phyloP scores from a whole-genome alignment of 2,797 vertebrate species.

The Epinephelus awoara region DNA sequence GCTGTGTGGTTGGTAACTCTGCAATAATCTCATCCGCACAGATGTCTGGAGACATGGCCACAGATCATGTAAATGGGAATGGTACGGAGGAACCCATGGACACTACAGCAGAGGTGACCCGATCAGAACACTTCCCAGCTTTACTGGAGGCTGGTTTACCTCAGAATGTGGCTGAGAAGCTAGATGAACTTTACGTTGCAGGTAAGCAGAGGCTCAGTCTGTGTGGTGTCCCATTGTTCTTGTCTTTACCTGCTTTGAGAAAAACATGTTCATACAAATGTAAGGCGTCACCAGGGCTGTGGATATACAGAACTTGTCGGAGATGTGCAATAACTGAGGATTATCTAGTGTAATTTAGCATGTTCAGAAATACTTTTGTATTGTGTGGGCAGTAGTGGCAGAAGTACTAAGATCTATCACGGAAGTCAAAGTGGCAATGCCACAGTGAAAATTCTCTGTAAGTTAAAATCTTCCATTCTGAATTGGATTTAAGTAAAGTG shows the following conservation, averaged over 20 bases:
- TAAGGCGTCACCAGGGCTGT: not conserved
- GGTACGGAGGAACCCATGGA: slow-evolving; percentile 97
- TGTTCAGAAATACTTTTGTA: not conserved
- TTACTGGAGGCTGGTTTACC: slow-evolving; percentile 96
- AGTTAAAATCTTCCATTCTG: too few relatives aligned
- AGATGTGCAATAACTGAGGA: not conserved
- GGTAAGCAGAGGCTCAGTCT: slow-evolving; percentile 87
- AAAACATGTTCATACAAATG: not conserved
- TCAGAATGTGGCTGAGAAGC: slow-evolving; percentile 97
- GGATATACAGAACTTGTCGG: not conserved
- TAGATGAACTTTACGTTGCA: slow-evolving; percentile 98
- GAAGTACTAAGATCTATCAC: too few relatives aligned
- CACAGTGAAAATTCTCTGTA: too few relatives aligned
- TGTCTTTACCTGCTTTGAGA: not conserved
- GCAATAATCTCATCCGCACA: slow-evolving; percentile 85
- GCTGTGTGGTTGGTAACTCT: not conserved
- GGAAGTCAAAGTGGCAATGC: too few relatives aligned
- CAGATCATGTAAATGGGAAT: slow-evolving; percentile 98
- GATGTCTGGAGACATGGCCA: slow-evolving; percentile 97
- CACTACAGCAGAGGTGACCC: slow-evolving; percentile 90
- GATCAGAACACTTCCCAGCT: slow-evolving; percentile 95
- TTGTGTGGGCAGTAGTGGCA: not conserved
- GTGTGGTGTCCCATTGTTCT: not conserved
- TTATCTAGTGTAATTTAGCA: not conserved
- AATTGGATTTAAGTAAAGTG: too few relatives aligned